Conservation (phyloP, 2,113 vertebrate species). For the Clinocottus analis region DNA sequence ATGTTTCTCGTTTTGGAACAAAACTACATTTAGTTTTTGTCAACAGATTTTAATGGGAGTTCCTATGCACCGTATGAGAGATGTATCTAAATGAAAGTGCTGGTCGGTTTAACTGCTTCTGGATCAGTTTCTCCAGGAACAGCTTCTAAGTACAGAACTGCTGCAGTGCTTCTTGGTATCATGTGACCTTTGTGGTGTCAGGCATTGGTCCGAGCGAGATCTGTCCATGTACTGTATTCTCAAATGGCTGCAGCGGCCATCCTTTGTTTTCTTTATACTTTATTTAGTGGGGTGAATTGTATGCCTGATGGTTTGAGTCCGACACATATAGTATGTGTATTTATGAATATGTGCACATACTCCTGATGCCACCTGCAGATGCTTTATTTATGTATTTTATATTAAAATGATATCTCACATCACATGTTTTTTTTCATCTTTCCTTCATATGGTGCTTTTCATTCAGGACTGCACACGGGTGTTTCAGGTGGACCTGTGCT, state of each 20-base stretch:
- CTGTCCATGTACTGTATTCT: constrained; percentile 13
- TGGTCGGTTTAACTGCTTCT: not conserved
- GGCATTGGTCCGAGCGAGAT: constrained; percentile 14
- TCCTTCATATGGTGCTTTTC: not conserved
- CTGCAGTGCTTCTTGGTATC: constrained; percentile 32
- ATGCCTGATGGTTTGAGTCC: constrained; percentile 61
- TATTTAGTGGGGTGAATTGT: constrained; percentile 39
- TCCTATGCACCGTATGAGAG: constrained; percentile 13
- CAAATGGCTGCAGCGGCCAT: constrained; percentile 26
- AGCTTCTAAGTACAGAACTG: not conserved
- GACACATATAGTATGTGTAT: constrained; percentile 32
- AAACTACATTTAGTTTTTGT: not conserved
- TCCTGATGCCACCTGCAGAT: constrained; percentile 75
- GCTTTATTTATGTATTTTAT: constrained; percentile 84
- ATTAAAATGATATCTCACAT: constrained; percentile 74
- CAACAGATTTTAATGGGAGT: constrained; percentile 36
- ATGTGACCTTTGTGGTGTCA: constrained; percentile 35
- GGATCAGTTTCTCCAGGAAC: not conserved
- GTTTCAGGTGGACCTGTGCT: no score
- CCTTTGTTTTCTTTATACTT: constrained; percentile 37
- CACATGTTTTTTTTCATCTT: not conserved
- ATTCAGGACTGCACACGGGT: no score
- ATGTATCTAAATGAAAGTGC: not conserved
- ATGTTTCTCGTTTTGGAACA: constrained; percentile 10
- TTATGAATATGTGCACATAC: constrained; percentile 61